Percentiles rank a stretch among this genome's conserved stretches.
These are phyloP conservation scores for Heliothis virescens DNA, from an alignment of 1,140 invertebrate genomes.

Conservation along the genomic window DNA sequence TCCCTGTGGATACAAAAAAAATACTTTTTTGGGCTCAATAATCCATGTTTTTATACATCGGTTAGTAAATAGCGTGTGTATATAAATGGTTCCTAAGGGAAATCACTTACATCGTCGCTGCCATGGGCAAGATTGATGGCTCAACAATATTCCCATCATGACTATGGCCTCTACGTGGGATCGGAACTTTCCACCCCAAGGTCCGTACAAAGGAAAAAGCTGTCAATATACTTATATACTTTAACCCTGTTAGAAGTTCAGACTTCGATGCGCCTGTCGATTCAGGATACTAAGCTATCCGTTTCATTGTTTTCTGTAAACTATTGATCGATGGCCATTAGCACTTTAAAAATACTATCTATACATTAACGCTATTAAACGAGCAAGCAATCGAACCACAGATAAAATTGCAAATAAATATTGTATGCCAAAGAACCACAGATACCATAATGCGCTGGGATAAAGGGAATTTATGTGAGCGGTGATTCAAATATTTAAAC, in stretches of 20 bases:
- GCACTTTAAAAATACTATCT: no score
- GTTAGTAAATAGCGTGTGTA: background rate
- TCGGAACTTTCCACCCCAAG: background rate
- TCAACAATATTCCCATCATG: constrained; percentile 10
- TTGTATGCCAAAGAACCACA: background rate
- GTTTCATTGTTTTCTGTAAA: background rate
- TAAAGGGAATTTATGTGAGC: background rate
- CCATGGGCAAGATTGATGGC: constrained; percentile 9
- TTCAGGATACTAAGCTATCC: background rate
- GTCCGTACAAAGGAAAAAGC: background rate
- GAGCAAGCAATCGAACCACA: no score
- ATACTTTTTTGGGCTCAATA: background rate
- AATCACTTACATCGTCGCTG: constrained; percentile 6
- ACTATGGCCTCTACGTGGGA: background rate
- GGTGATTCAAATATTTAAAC: constrained; percentile 10
- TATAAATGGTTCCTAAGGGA: constrained; percentile 19
- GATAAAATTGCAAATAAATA: no score
- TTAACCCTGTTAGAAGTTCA: background rate
- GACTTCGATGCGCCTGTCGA: background rate
- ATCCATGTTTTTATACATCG: background rate
- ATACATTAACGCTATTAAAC: no score
- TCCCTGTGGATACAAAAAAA: no score
- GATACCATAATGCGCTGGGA: background rate
- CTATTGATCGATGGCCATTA: no score
- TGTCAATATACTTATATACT: constrained; percentile 10